A percentile compares a stretch with the other conserved stretches of the same genome.
Conservation (phyloP, 2,113 vertebrate genomes). For the Numida meleagris region DNA sequence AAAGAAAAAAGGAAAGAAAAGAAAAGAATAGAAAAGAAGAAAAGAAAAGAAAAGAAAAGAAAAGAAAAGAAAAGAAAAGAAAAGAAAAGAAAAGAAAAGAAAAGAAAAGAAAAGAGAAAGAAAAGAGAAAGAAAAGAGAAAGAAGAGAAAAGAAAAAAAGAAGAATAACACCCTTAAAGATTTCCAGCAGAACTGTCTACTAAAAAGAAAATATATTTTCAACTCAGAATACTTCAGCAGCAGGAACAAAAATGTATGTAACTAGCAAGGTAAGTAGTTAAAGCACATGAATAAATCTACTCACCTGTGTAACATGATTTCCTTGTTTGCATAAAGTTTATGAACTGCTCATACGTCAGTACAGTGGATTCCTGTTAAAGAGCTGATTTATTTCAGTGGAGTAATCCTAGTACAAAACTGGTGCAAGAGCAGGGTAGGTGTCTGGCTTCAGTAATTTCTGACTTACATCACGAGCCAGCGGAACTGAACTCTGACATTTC, state of each 20-base stretch:
- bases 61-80: rapidly evolving
- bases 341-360: conserved; percentile 5
- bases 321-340: neutral
- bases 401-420: neutral
- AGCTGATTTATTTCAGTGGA: conserved; percentile 25
- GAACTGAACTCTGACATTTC: conserved; percentile 56
- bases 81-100: rapidly evolving
- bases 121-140: rapidly evolving
- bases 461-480: neutral
- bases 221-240: neutral
- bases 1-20: neutral
- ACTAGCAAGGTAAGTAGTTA: neutral
- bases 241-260: neutral
- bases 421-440: conserved; percentile 21
- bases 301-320: conserved; percentile 36
- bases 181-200: neutral
- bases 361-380: conserved; percentile 4
- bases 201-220: neutral
- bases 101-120: no score
- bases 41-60: rapidly evolving
- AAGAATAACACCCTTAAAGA: rapidly evolving
- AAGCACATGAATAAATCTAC: neutral
- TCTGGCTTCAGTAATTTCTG: conserved; percentile 5
- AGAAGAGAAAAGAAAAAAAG: rapidly evolving
- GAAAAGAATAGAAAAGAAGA: rapidly evolving